Evolutionary conservation across 2,113 vertebrate species (phyloP), one percentile per base, ranked within the genome.

Genomic region (Siphamia tubifer): DNA sequence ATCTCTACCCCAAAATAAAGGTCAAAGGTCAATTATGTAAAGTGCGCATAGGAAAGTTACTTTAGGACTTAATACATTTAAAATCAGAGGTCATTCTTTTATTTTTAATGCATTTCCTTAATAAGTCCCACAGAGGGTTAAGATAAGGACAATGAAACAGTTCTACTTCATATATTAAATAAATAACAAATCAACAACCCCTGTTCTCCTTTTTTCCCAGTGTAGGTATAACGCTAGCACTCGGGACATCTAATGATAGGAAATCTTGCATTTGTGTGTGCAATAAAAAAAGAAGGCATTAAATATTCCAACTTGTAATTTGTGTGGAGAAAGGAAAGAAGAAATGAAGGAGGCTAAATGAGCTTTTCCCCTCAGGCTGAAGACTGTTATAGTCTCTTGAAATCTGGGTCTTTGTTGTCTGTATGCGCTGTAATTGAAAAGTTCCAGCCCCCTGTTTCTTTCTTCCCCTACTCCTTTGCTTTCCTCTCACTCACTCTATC

Each of bases 371-470:
- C 82, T 32, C 4, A 71, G 87, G 83, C 76, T 84, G 79, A 78
- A 86, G 72, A 80, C 62, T 80, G 76, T 79, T 87, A 81, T 75
- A 86, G 74, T 80, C 87, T 81, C 72, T 79, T 79, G 82, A 86
- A 91, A 89, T 91, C 82, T 87, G 77, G 75, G 74, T 84, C 89
- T 90, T 90, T 92, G 89, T 90, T 85, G 82, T 87, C 77, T 77
- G 75, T 79, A 69, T 86, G 81, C 66, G 72, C 84, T 77, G 81
- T 91, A 90, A 91, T 89, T 91, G 85, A 93, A 91, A 92, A 90
- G 60, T 77, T 85, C 72, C 70, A 69, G 11, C 70, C 52, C 82
- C 63, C 52, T 13, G 39, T 66, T 52, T 71, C 73, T 49, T 68
- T 67, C 28, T 63, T 56, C 71, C 43, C 76, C 35, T 53, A 40